Conservation (phyloP, 1,140 invertebrate genomes). For the Hylaeus anthracinus region DNA sequence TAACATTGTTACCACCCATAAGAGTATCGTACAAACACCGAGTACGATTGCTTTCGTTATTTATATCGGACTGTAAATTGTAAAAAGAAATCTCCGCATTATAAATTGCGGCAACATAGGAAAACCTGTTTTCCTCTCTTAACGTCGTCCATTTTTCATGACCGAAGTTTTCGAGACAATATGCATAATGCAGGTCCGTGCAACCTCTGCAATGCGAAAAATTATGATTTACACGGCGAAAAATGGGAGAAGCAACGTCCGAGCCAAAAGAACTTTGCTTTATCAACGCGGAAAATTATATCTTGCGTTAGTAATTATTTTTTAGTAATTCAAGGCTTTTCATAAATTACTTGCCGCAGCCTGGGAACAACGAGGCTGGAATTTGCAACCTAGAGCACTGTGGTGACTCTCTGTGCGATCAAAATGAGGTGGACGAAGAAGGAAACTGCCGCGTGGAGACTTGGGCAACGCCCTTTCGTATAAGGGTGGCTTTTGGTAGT, state of each 20-base stretch:
- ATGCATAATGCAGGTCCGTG: neutral
- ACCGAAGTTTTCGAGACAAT: neutral
- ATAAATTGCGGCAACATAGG: no score
- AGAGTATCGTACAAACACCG: no score
- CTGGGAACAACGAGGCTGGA: conserved; percentile 81
- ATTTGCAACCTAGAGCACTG: conserved; percentile 89
- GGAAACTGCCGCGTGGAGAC: conserved; percentile 87
- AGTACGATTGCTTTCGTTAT: neutral
- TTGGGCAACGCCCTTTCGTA: conserved; percentile 88
- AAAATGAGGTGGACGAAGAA: conserved; percentile 78
- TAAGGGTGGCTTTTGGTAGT: conserved; percentile 88
- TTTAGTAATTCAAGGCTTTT: no score
- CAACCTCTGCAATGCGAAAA: neutral
- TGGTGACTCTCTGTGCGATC: conserved; percentile 86
- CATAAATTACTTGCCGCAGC: conserved; percentile 74
- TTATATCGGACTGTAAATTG: neutral
- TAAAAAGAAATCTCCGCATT: neutral
- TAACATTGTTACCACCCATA: no score
- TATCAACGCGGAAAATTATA: no score
- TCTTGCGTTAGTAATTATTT: no score
- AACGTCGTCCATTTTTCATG: conserved; percentile 13
- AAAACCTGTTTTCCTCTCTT: neutral
- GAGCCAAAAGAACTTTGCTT: no score
- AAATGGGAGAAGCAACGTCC: neutral
- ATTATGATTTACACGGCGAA: neutral